Evolutionary conservation across 1,140 invertebrate species (phyloP), one percentile per base, ranked within the genome.

Genomic region (Drosophila murphyi): DNA sequence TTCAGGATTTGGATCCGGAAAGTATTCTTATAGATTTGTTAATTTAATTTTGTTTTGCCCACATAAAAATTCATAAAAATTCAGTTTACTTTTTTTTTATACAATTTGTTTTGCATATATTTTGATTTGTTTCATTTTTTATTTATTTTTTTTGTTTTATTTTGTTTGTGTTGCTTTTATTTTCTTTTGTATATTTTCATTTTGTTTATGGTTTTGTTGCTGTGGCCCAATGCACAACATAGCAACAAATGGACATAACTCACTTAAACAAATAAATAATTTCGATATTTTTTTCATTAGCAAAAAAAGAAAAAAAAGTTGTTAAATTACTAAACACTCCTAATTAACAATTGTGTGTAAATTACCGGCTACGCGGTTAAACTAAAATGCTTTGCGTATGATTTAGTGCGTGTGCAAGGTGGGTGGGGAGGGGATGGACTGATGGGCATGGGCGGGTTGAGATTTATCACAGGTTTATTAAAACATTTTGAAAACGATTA

Each of bases 401-500:
- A n/a, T 62, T 45, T 35, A 29, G 39, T 72, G 12, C 55, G 31
- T 48, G 35, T 67, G 35, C 75, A 34, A 39, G 35, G 35, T 41
- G 29, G 34, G 28, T 35, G 56, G 28, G 39, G 45, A 37, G 61
- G 57, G 34, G 51, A 5, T 5, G 57, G 63, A 41, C 56, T 41
- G 45, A 59, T 43, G 35, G 57, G 31, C 10, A 20, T 60, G 8
- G 48, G 12, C 45, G 65, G 20, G 67, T 56, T 87, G 68, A 86
- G 78, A 68, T 39, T 86, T 87, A 87, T 87, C 82, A 87, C 82
- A 87, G 82, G 76, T 86, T 72, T 80, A 80, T 52, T 50, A 67
- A 80, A 72, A 77, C 34, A 80, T 68, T 64, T 67, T 48, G 60
- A 52, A 67, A 48, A 63, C 20, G 20, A 20, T 20, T 20, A 20